phyloP scores from a whole-genome alignment of 1,140 invertebrate genomes.

The Hylaeus anthracinus region DNA sequence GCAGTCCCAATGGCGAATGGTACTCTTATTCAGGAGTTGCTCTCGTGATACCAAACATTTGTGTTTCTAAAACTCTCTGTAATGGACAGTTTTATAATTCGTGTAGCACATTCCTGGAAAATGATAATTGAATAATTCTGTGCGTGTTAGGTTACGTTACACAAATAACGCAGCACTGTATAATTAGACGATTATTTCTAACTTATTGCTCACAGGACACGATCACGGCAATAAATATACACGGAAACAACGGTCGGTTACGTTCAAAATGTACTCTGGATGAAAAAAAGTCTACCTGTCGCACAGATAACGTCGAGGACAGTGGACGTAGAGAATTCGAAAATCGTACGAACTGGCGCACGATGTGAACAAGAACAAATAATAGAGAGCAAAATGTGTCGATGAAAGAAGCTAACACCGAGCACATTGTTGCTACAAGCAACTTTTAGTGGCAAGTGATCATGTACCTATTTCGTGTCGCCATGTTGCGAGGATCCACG shows the following conservation, averaged over 20 bases:
- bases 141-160: constrained; percentile 20
- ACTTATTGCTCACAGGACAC: not conserved
- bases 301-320: not conserved
- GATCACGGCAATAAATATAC: not conserved
- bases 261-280: not conserved
- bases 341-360: not conserved
- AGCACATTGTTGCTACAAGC: not conserved
- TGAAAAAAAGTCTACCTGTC: constrained; percentile 39
- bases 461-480: constrained; percentile 50
- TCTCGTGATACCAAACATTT: not conserved
- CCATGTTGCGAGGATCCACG: constrained; percentile 62
- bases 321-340: not conserved
- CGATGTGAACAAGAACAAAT: not conserved
- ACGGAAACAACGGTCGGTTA: not conserved
- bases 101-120: constrained; percentile 19
- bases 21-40: not conserved
- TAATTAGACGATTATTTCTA: constrained; percentile 18
- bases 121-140: not conserved
- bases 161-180: not conserved
- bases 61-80: not conserved
- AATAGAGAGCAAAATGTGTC: too few relatives aligned
- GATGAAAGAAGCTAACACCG: not conserved
- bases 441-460: not conserved
- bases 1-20: not conserved
- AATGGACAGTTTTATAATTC: not conserved